Evolutionary conservation across 1,140 invertebrate species (phyloP).

Genomic region (Chlorops oryzae): DNA sequence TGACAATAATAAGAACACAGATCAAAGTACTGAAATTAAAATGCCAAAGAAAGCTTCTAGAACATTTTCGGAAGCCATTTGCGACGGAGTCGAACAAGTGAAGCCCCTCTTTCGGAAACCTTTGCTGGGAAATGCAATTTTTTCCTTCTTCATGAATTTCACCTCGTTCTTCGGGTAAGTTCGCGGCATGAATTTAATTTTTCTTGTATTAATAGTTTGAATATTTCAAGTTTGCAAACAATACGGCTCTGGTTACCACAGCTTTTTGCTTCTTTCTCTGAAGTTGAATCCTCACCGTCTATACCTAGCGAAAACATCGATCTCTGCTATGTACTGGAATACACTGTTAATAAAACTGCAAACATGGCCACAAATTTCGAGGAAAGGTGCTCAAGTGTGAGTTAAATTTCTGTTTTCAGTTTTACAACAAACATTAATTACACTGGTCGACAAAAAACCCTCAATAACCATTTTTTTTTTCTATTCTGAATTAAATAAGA

Average conservation of each 20-base stretch:
- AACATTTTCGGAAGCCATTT: constrained; percentile 25
- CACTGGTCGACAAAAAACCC: too few species aligned
- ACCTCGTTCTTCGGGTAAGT: constrained; percentile 35
- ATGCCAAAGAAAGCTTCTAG: constrained; percentile 16
- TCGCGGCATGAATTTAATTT: not conserved
- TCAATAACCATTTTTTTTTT: too few species aligned
- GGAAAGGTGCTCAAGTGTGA: constrained; percentile 8
- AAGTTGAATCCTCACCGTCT: constrained; percentile 22
- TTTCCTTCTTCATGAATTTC: too few species aligned
- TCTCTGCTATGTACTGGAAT: constrained; percentile 41
- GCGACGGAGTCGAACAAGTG: constrained; percentile 31
- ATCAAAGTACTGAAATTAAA: not conserved
- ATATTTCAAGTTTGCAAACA: constrained; percentile 28
- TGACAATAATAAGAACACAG: constrained; percentile 27
- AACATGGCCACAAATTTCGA: constrained; percentile 23
- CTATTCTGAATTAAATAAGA: too few species aligned
- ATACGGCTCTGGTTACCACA: constrained; percentile 44
- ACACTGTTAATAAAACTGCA: constrained; percentile 36
- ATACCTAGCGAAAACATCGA: constrained; percentile 11
- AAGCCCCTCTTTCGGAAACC: constrained; percentile 42
- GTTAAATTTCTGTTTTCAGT: not conserved
- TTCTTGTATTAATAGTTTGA: not conserved
- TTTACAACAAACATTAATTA: not conserved
- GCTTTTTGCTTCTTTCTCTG: constrained; percentile 41
- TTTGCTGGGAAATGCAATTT: constrained; percentile 37